phyloP scores from a whole-genome alignment of 2,113 vertebrate species.

The Pseudorectes ferrugineus region DNA sequence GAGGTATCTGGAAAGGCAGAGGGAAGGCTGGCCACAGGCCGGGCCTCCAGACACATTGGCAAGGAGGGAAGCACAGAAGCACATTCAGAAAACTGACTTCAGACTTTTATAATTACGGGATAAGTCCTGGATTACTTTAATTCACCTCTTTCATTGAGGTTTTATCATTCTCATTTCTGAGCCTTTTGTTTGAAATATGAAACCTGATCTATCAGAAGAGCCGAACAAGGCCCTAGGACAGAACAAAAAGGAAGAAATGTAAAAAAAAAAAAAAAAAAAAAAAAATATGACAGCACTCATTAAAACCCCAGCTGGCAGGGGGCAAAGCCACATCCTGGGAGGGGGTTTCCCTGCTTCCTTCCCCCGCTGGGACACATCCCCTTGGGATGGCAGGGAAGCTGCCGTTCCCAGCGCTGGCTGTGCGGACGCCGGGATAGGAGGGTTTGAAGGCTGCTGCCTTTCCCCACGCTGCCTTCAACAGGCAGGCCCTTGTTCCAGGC shows the following conservation, averaged over 20 bases:
- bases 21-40: background rate
- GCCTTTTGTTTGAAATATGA: background rate
- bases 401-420: fast-evolving
- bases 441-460: background rate
- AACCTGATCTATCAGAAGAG: background rate
- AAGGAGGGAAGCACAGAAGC: background rate
- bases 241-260: background rate
- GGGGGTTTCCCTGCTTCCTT: background rate
- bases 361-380: background rate
- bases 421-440: background rate
- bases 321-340: background rate
- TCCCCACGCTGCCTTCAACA: conserved; percentile 35
- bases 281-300: background rate
- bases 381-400: background rate
- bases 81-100: background rate
- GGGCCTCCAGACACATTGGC: background rate
- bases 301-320: background rate
- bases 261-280: too few relatives aligned
- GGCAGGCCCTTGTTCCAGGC: conserved; percentile 39
- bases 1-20: background rate
- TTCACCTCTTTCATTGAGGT: background rate
- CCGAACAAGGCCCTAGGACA: background rate
- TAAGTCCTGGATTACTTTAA: background rate
- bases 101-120: background rate
- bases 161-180: background rate